Percentiles rank a stretch among this genome's conserved stretches.
Conservation (phyloP, 2,888 invertebrate genomes). For the Drosophila siamana region DNA sequence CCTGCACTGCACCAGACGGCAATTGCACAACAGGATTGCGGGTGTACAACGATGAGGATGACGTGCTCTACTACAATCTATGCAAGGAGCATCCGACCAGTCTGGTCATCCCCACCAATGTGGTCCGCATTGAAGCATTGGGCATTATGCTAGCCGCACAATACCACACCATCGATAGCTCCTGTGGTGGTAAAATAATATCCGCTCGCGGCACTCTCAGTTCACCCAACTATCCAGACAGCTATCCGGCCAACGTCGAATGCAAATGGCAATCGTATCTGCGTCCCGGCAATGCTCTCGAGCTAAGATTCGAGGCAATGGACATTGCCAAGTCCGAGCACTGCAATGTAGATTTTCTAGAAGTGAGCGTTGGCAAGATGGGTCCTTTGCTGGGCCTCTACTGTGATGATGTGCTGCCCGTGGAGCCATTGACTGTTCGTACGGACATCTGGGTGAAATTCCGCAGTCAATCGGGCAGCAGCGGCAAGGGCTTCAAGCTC, state of each 20-base stretch:
- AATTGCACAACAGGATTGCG: constrained; percentile 64
- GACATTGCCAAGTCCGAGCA: constrained; percentile 89
- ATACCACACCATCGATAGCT: constrained; percentile 86
- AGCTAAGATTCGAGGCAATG: constrained; percentile 89
- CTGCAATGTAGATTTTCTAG: constrained; percentile 94
- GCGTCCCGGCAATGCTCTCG: constrained; percentile 90
- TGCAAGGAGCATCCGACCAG: constrained; percentile 63
- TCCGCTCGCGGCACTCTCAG: constrained; percentile 88
- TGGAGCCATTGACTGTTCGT: constrained; percentile 87
- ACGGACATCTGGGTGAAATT: constrained; percentile 92
- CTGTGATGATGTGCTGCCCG: constrained; percentile 89
- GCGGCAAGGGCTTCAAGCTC: constrained; percentile 90
- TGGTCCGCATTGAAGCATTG: constrained; percentile 48
- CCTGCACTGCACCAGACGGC: constrained; percentile 32
- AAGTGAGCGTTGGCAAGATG: constrained; percentile 89
- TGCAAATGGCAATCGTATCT: constrained; percentile 91
- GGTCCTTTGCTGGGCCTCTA: constrained; percentile 90
- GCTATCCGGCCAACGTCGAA: constrained; percentile 89
- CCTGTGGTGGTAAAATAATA: constrained; percentile 90
- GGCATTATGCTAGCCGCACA: constrained; percentile 82
- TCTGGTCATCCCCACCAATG: constrained; percentile 57
- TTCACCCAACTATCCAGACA: constrained; percentile 90
- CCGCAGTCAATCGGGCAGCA: constrained; percentile 87
- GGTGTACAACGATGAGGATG: constrained; percentile 41
- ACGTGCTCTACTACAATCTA: constrained; percentile 53